Conservation (phyloP, 2,797 vertebrate species). For the Heliangelus exortis region DNA sequence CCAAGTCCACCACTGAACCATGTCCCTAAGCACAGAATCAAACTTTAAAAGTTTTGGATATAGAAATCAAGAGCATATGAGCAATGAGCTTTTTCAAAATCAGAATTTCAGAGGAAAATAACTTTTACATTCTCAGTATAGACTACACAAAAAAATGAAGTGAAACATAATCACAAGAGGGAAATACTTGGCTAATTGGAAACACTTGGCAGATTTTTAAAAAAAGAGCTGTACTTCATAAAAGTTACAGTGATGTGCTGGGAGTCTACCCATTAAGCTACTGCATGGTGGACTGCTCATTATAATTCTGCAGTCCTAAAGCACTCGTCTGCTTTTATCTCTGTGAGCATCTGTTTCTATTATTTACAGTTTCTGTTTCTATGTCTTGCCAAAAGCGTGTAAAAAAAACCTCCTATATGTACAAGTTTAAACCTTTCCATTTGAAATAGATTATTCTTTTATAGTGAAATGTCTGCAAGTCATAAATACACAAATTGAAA, state of each 20-base stretch:
- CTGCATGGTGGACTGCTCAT: not conserved
- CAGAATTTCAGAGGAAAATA: not conserved
- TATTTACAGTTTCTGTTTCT: slow-evolving; percentile 71
- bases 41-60: not conserved
- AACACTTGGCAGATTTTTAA: not conserved
- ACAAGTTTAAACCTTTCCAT: slow-evolving; percentile 71
- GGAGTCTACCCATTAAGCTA: not conserved
- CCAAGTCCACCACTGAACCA: too few relatives aligned
- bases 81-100: not conserved
- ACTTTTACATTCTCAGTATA: not conserved
- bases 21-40: not conserved
- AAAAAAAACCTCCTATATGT: slow-evolving; percentile 23
- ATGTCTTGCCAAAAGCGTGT: slow-evolving; percentile 58
- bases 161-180: not conserved
- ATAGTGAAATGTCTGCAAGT: slow-evolving; percentile 73
- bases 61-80: not conserved
- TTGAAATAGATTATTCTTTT: slow-evolving; percentile 76
- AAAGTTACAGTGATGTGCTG: not conserved
- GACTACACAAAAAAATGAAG: not conserved
- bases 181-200: slow-evolving; percentile 10
- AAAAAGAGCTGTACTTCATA: not conserved
- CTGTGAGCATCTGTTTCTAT: slow-evolving; percentile 41
- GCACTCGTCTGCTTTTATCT: slow-evolving; percentile 27
- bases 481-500: slow-evolving; percentile 70
- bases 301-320: not conserved